Evolutionary conservation across 2,797 vertebrate genomes (phyloP).

Genomic region (Sebastes vulpes): DNA sequence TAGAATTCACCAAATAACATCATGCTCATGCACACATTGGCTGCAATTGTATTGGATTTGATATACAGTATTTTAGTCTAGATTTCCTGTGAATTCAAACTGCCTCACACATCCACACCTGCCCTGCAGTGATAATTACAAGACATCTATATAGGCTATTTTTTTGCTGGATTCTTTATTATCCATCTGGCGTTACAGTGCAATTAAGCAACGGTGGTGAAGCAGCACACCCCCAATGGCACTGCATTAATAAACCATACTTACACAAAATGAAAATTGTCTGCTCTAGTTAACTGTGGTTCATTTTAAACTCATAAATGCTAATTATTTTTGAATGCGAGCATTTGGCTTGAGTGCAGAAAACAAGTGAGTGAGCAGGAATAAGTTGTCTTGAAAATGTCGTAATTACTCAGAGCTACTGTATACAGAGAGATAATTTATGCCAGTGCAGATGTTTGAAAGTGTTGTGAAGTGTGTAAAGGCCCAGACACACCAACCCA

Average conservation of each 20-base stretch:
- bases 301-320: not conserved
- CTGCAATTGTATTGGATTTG: not conserved
- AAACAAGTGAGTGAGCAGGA: not conserved
- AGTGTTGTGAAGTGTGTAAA: not conserved
- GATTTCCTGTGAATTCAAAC: not conserved
- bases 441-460: not conserved
- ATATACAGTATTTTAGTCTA: not conserved
- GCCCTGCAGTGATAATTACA: not conserved
- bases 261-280: not conserved
- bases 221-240: not conserved
- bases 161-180: not conserved
- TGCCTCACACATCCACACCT: not conserved
- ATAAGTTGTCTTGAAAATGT: too few species aligned
- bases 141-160: not conserved
- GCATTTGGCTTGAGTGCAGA: not conserved
- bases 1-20: not conserved
- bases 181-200: not conserved
- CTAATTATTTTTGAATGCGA: not conserved
- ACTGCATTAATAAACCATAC: constrained; percentile 1
- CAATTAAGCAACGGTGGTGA: not conserved
- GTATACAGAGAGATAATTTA: not conserved
- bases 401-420: too few species aligned
- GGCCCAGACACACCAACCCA: too few species aligned
- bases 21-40: not conserved
- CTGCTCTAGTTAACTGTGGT: not conserved